These are phyloP conservation scores for Euleptes europaea DNA, from an alignment of 2,113 vertebrate species.

Conservation along the genomic window DNA sequence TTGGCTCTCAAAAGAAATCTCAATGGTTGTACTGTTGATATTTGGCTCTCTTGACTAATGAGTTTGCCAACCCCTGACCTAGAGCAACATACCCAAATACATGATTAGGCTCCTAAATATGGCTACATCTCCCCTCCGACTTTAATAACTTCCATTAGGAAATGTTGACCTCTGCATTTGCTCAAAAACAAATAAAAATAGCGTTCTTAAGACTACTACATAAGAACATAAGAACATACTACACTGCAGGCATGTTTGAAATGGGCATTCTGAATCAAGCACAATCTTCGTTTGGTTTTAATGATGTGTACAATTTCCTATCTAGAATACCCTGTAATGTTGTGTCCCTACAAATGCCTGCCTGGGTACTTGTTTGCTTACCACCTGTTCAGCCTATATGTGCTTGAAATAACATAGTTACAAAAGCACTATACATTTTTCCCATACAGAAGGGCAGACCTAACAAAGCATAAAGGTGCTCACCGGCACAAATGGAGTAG, in stretches of 20 bases:
- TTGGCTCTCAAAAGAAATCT: too few relatives aligned
- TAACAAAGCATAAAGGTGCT: too few relatives aligned
- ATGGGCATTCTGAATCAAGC: neutral
- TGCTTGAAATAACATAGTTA: neutral
- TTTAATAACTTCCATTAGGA: neutral
- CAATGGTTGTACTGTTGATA: too few relatives aligned
- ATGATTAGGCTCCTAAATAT: slow-evolving; percentile 4
- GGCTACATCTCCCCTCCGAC: neutral
- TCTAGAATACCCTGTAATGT: neutral
- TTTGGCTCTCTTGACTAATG: too few relatives aligned
- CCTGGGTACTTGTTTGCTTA: neutral
- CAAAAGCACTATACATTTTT: neutral
- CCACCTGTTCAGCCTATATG: neutral
- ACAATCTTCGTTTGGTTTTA: neutral
- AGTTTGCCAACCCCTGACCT: too few relatives aligned
- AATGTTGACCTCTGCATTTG: neutral
- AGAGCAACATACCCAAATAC: neutral
- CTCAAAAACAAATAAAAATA: slow-evolving; percentile 7
- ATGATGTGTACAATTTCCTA: neutral
- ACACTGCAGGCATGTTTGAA: neutral
- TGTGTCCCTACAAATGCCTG: neutral
- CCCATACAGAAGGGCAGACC: neutral
- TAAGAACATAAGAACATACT: too few relatives aligned
- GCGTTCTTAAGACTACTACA: neutral
- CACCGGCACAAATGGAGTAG: too few relatives aligned